Base-by-base conservation (phyloP, 1,140 invertebrate species). In the Asbolus verrucosus region DNA sequence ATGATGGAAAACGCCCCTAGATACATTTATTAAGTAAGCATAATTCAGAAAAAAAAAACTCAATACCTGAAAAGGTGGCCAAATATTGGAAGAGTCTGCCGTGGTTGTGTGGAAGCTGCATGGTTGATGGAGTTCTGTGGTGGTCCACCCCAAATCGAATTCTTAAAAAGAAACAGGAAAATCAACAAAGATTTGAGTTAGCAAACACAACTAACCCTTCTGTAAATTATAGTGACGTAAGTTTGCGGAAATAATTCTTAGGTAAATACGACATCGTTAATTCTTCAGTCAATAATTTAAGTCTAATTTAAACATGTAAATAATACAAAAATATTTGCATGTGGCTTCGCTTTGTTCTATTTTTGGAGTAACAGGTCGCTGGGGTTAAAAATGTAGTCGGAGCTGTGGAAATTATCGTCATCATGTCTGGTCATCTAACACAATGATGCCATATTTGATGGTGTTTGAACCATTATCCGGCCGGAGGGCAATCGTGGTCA, bases 1-100 rank as follows among this genome's bases (percentile, higher is more conserved):
- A 80, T 65, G 8, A 77, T 67, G 5, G 75, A 74, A 31, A 77
- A 72, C 11, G 70, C 70, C 43, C 75, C 77, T 78, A 41, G 54
- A 74, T 54, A 24, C n/a, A n/a, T n/a, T n/a, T n/a, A n/a, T n/a
- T n/a, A n/a, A n/a, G n/a, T n/a, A n/a, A n/a, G n/a, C n/a, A n/a
- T n/a, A n/a, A 39, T 59, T 43, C 9, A n/a, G 6, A 27, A 38
- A 14, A 11, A 14, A 1, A 30, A 50, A 30, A 50, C 11, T 3
- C 11, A 9, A 1, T 76, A 76, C 75, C 75, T 66, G 75, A 43
- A 39, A 76, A 43, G 5, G 73, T 76, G n/a, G 75, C 75, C 21
- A 76, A 69, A 69, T 76, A 76, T 69, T 76, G 75, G 59, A 76
- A 75, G 30, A 76, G 30, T 27, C 66, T 43, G 14, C 71, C 73